Evolutionary conservation across 1,140 invertebrate genomes (phyloP).

Genomic region (Nylanderia fulva): DNA sequence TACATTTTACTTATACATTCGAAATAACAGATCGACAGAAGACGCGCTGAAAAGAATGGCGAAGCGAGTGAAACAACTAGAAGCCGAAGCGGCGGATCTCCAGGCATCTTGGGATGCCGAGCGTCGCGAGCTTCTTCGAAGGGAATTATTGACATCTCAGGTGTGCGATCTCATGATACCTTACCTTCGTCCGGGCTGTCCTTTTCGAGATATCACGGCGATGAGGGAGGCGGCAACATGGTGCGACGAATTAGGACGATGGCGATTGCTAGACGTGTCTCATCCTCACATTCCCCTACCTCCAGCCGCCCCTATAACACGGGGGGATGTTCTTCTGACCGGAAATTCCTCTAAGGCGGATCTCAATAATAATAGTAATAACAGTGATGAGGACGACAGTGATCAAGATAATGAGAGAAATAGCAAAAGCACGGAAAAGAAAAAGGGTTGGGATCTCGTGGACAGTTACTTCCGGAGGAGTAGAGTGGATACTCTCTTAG

Average conservation of each 20-base stretch:
- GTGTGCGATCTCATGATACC: slow-evolving; percentile 84
- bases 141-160: slow-evolving; percentile 82
- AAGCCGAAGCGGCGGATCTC: slow-evolving; percentile 82
- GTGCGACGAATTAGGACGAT: slow-evolving; percentile 83
- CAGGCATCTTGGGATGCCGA: slow-evolving; percentile 85
- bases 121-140: slow-evolving; percentile 82
- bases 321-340: slow-evolving; percentile 34
- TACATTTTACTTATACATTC: neutral
- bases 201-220: slow-evolving; percentile 81
- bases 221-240: slow-evolving; percentile 82
- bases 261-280: slow-evolving; percentile 81
- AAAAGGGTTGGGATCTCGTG: slow-evolving; percentile 77
- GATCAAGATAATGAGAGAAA: slow-evolving; percentile 57
- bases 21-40: slow-evolving; percentile 78
- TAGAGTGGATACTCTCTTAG: slow-evolving; percentile 81
- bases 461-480: slow-evolving; percentile 83
- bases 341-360: slow-evolving; percentile 75
- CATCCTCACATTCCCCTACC: slow-evolving; percentile 81
- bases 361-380: slow-evolving; percentile 81
- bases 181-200: slow-evolving; percentile 84
- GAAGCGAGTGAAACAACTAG: slow-evolving; percentile 81
- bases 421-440: slow-evolving; percentile 8
- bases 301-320: slow-evolving; percentile 70
- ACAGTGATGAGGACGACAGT: slow-evolving; percentile 65
- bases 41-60: slow-evolving; percentile 84